phyloP scores from a whole-genome alignment of 1,140 invertebrate genomes.

The Rhynchophorus ferrugineus region DNA sequence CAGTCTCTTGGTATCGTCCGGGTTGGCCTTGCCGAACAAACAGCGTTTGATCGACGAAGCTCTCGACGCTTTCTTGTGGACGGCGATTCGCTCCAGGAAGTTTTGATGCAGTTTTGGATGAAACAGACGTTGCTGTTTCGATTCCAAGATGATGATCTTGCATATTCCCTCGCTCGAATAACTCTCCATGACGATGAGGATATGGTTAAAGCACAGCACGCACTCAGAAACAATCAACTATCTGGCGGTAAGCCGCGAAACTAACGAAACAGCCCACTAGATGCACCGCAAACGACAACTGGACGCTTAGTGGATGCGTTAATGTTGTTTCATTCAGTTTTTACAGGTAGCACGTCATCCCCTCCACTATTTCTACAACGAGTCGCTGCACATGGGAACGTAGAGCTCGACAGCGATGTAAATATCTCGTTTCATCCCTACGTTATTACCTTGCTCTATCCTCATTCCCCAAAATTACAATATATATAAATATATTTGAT shows the following conservation, averaged over 20 bases:
- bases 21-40: conserved; percentile 24
- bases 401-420: conserved; percentile 4
- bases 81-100: conserved; percentile 2
- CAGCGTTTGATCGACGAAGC: conserved; percentile 19
- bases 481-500: too few species aligned
- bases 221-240: background rate
- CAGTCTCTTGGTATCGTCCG: conserved; percentile 23
- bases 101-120: conserved; percentile 11
- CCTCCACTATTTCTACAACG: conserved; percentile 2
- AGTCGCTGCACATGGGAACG: conserved; percentile 4
- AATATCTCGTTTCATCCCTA: too few species aligned
- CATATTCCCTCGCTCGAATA: conserved; percentile 8
- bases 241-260: background rate
- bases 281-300: background rate
- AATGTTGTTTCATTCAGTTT: background rate
- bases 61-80: conserved; percentile 7
- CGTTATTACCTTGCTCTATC: too few species aligned
- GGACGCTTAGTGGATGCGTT: background rate
- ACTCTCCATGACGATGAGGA: conserved; percentile 3
- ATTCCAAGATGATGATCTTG: conserved; percentile 19
- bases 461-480: too few species aligned
- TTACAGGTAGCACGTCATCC: background rate
- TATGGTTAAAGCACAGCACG: background rate
- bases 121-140: conserved; percentile 11
- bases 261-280: too few species aligned